A percentile compares a stretch with the other conserved stretches of the same genome.
These are phyloP conservation scores for Cantharis lateralis DNA, from an alignment of 2,888 invertebrate genomes.

Conservation along the genomic window DNA sequence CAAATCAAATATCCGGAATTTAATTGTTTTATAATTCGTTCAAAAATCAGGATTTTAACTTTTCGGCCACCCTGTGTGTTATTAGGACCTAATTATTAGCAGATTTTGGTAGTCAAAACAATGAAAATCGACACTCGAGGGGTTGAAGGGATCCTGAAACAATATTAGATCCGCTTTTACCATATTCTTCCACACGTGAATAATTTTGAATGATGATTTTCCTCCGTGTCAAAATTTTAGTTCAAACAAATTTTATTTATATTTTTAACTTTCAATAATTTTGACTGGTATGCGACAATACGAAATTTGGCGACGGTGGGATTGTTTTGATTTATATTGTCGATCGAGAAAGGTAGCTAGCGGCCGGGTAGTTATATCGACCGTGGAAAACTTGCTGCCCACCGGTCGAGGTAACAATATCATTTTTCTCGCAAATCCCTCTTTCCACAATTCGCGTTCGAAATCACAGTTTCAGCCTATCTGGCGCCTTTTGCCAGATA, in stretches of 20 bases:
- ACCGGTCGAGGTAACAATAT: conserved; percentile 51
- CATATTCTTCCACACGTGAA: background rate
- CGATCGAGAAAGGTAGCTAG: conserved; percentile 28
- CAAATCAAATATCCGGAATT: background rate
- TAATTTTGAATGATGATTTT: background rate
- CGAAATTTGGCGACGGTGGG: conserved; percentile 11
- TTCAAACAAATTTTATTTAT: background rate
- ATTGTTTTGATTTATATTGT: conserved; percentile 18
- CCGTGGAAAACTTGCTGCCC: conserved; percentile 40
- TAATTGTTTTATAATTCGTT: background rate
- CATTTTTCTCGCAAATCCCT: conserved; percentile 42
- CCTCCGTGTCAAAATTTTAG: background rate
- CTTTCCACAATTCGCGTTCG: conserved; percentile 28
- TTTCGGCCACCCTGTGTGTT: background rate
- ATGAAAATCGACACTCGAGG: background rate
- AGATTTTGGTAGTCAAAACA: background rate
- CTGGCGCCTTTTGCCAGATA: conserved; percentile 36
- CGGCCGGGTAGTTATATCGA: conserved; percentile 42
- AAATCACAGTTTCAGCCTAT: conserved; percentile 35
- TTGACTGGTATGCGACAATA: background rate
- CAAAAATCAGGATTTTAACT: too few relatives aligned
- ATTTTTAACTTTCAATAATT: background rate
- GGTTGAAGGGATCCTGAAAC: background rate
- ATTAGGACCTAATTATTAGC: background rate
- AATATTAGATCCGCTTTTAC: background rate